Conservation (phyloP, 2,797 vertebrate species). For the Gadopsis bispinosus region DNA sequence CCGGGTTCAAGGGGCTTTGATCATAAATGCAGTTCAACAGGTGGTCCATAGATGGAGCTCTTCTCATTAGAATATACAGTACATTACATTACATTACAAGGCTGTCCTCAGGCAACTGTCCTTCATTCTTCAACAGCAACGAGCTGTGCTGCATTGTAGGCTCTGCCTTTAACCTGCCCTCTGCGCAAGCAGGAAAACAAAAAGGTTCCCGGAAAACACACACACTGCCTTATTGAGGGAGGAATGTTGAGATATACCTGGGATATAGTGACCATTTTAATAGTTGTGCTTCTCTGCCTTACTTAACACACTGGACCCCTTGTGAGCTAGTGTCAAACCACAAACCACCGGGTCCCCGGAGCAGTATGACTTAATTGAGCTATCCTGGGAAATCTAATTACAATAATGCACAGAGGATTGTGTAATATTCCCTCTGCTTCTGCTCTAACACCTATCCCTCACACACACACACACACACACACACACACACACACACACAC, state of each 20-base stretch:
- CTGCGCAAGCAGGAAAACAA: slow-evolving; percentile 25
- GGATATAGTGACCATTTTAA: slow-evolving; percentile 66
- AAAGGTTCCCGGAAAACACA: slow-evolving; percentile 18
- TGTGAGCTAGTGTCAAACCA: slow-evolving; percentile 81
- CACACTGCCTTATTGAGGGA: slow-evolving; percentile 1
- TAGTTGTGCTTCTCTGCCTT: slow-evolving; percentile 75
- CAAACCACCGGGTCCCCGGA: slow-evolving; percentile 76
- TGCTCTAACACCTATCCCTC: slow-evolving; percentile 71
- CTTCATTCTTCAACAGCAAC: slow-evolving; percentile 65
- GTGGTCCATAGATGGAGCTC: slow-evolving; percentile 89
- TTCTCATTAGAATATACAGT: slow-evolving; percentile 88
- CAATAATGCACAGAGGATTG: slow-evolving; percentile 84
- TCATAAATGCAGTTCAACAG: slow-evolving; percentile 86
- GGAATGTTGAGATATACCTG: slow-evolving; percentile 5
- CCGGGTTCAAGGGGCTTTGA: slow-evolving; percentile 26
- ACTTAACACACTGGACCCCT: slow-evolving; percentile 82
- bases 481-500: not conserved
- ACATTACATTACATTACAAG: slow-evolving; percentile 74
- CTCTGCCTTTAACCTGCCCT: slow-evolving; percentile 67
- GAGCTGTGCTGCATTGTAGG: slow-evolving; percentile 45
- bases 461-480: slow-evolving; percentile 24
- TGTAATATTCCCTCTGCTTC: slow-evolving; percentile 78
- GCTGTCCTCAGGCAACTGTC: slow-evolving; percentile 64
- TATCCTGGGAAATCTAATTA: slow-evolving; percentile 87
- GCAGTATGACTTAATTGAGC: slow-evolving; percentile 86